Percentiles rank a stretch among this genome's conserved stretches.
These are phyloP conservation scores for Mus caroli DNA, from an alignment of 2,797 vertebrate species.

Conservation along the genomic window DNA sequence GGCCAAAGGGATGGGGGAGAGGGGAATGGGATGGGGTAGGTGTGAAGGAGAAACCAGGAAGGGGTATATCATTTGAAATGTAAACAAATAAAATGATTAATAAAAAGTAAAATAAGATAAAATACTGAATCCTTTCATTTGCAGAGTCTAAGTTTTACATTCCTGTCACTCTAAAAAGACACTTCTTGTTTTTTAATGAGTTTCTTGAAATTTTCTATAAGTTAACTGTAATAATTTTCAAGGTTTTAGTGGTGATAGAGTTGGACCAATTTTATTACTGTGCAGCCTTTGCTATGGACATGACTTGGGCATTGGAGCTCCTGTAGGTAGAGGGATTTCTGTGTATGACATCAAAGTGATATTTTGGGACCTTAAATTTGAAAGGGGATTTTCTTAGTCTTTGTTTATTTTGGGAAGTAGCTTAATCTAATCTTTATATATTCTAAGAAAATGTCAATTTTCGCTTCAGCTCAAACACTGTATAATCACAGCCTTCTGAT, in stretches of 20 bases:
- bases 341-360: neutral
- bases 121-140: neutral
- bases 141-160: neutral
- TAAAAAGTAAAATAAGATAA: no score
- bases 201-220: neutral
- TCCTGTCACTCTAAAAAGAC: neutral
- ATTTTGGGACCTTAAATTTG: slow-evolving; percentile 68
- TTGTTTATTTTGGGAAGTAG: slow-evolving; percentile 77
- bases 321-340: neutral
- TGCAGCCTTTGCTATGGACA: neutral
- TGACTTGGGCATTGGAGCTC: neutral
- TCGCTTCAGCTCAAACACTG: slow-evolving; percentile 58
- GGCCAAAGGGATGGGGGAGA: no score
- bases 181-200: neutral
- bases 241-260: neutral
- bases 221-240: neutral
- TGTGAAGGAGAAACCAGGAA: no score
- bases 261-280: neutral
- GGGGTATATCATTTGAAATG: no score
- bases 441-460: slow-evolving; percentile 76
- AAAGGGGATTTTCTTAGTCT: slow-evolving; percentile 67
- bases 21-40: no score
- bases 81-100: no score
- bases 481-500: slow-evolving; percentile 59
- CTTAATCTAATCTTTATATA: slow-evolving; percentile 72